Base-by-base conservation (phyloP, 1,140 invertebrate species). In the Zaprionus vittiger region DNA sequence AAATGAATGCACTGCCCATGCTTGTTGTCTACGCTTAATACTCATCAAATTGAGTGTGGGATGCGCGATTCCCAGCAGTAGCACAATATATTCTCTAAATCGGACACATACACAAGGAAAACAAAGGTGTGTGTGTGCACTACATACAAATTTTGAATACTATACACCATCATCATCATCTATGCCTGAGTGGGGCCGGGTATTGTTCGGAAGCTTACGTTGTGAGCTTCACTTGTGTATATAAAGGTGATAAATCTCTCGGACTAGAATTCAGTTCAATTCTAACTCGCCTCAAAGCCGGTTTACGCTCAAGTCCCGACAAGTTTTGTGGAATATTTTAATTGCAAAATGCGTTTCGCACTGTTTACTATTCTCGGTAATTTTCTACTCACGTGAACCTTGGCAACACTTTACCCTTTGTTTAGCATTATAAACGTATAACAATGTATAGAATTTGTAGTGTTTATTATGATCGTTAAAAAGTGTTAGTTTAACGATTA, bases 231-330 rank as follows among this genome's bases (percentile, higher is more conserved):
- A 47, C 41, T n/a, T 63, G 73, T 90, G 20, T 22, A 90, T 91
- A 90, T 90, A 90, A 89, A 90, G 79, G 82, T 90, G 82, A 90
- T 91, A 83, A 85, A 86, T 90, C 82, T 76, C 79, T 55, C 72
- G 52, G 77, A 70, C 73, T 61, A 66, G 73, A 84, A 86, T 71
- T 91, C 82, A 90, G 85, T 90, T 82, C 73, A 77, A 56, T 80
- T 85, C 71, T 68, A 85, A 75, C 80, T 73, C 73, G 65, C 75
- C 73, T 64, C 49, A 64, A 82, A 91, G 86, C 85, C 85, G 81
- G 85, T 86, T 90, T 84, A 47, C 47, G 71, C 60, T n/a, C 52
- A 68, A 72, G 56, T 73, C n/a, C 22, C 41, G 31, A 59, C 31
- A 44, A 49, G 56, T 62, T 85, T 86, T 69, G 75, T 71, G 81